Evolutionary conservation across 2,113 vertebrate species (phyloP).

Genomic region (Actenoides lindsayi): DNA sequence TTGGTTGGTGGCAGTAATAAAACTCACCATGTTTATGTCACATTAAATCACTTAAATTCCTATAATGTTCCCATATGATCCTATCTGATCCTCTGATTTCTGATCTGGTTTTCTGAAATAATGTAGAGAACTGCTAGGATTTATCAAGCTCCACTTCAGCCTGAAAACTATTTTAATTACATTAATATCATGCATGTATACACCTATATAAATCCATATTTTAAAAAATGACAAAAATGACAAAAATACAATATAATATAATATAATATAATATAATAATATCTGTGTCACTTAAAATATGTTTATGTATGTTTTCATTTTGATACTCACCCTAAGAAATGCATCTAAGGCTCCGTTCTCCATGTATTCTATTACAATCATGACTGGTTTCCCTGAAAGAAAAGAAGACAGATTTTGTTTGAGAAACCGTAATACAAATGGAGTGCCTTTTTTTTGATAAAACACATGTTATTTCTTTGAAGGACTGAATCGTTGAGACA

Average conservation of each 20-base stretch:
- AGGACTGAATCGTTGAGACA: constrained; percentile 9
- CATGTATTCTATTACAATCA: constrained; percentile 99
- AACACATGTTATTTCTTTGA: constrained; percentile 38
- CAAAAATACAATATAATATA: too few species aligned
- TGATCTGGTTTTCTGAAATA: constrained; percentile 31
- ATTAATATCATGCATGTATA: neutral
- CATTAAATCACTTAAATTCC: constrained; percentile 4
- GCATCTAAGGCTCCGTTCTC: constrained; percentile 97
- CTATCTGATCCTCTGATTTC: neutral
- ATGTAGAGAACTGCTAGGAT: neutral
- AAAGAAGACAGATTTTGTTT: constrained; percentile 37
- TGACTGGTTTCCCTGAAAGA: constrained; percentile 93
- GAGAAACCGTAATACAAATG: constrained; percentile 34
- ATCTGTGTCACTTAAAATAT: neutral
- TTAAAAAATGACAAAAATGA: neutral
- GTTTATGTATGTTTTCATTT: neutral
- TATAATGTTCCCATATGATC: neutral
- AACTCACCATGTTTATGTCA: neutral
- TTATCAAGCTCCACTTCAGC: neutral
- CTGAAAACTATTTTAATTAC: constrained; percentile 7
- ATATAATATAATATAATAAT: neutral
- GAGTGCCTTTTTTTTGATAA: constrained; percentile 31
- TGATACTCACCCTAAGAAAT: constrained; percentile 92
- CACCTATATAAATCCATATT: neutral
- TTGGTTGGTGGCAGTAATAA: neutral